phyloP scores from a whole-genome alignment of 2,888 invertebrate genomes.

The Euphydryas editha region DNA sequence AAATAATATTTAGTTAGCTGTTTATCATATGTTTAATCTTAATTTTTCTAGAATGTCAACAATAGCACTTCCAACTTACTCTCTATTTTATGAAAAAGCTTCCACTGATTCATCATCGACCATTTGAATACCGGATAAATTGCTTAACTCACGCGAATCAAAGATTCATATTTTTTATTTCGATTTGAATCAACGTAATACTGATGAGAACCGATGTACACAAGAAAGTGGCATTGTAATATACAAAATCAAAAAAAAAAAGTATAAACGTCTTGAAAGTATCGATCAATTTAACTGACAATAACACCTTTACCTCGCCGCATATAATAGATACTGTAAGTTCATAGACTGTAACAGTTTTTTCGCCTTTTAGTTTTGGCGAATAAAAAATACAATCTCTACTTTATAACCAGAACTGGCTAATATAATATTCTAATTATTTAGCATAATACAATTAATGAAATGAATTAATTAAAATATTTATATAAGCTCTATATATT shows the following conservation, averaged over 20 bases:
- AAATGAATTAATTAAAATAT: too few relatives aligned
- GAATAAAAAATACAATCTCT: background rate
- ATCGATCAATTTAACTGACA: slow-evolving; percentile 1
- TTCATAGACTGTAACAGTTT: background rate
- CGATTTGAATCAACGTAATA: slow-evolving; percentile 48
- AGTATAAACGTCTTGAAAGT: slow-evolving; percentile 8
- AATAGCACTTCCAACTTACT: slow-evolving; percentile 8
- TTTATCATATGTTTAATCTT: too few relatives aligned
- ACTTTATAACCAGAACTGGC: background rate
- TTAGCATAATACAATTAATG: too few relatives aligned
- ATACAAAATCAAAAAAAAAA: slow-evolving; percentile 26
- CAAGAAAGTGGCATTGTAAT: slow-evolving; percentile 43
- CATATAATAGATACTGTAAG: slow-evolving; percentile 7
- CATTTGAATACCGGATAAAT: slow-evolving; percentile 63
- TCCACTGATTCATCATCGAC: slow-evolving; percentile 58
- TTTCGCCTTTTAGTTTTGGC: background rate
- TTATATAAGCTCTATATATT: too few relatives aligned
- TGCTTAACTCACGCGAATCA: slow-evolving; percentile 64
- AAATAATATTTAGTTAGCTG: too few relatives aligned
- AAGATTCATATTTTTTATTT: slow-evolving; percentile 56
- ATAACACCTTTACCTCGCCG: background rate
- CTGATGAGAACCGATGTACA: slow-evolving; percentile 49
- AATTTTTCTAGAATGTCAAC: background rate
- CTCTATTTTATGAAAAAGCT: slow-evolving; percentile 11
- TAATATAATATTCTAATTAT: too few relatives aligned